phyloP scores from a whole-genome alignment of 1,140 invertebrate species.

The Atta cephalotes region DNA sequence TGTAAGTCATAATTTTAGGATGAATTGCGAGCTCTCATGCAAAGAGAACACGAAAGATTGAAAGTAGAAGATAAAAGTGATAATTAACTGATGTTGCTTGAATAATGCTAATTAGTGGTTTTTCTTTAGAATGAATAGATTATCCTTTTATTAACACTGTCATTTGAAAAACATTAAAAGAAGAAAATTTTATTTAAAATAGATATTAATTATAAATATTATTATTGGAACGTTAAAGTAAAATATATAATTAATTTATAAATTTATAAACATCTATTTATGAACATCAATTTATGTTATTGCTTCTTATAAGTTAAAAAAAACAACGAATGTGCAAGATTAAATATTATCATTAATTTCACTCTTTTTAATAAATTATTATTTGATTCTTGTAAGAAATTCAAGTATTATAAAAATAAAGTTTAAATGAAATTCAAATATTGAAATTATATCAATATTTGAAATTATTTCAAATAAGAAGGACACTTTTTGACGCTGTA shows the following conservation, averaged over 20 bases:
- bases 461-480: too few relatives aligned
- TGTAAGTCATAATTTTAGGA: constrained; percentile 83
- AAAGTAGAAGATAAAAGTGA: constrained; percentile 72
- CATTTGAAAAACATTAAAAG: constrained; percentile 10
- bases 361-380: too few relatives aligned
- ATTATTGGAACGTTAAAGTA: neutral
- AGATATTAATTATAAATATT: neutral
- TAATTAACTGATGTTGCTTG: constrained; percentile 14
- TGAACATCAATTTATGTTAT: neutral
- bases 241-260: neutral
- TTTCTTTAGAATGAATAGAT: constrained; percentile 20
- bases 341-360: neutral
- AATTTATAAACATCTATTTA: neutral
- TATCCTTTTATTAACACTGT: constrained; percentile 38
- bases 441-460: too few relatives aligned
- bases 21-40: constrained; percentile 88
- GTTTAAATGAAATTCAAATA: too few relatives aligned
- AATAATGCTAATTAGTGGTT: neutral
- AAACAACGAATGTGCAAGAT: constrained; percentile 13
- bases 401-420: too few relatives aligned
- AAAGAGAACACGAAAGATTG: constrained; percentile 86
- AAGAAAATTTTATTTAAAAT: constrained; percentile 29
- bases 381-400: too few relatives aligned
- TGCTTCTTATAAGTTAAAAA: neutral
- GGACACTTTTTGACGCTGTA: too few relatives aligned